A percentile compares a stretch with the other conserved stretches of the same genome.
These are phyloP conservation scores for Drosophila azteca DNA, from an alignment of 1,140 invertebrate genomes.

Conservation along the genomic window DNA sequence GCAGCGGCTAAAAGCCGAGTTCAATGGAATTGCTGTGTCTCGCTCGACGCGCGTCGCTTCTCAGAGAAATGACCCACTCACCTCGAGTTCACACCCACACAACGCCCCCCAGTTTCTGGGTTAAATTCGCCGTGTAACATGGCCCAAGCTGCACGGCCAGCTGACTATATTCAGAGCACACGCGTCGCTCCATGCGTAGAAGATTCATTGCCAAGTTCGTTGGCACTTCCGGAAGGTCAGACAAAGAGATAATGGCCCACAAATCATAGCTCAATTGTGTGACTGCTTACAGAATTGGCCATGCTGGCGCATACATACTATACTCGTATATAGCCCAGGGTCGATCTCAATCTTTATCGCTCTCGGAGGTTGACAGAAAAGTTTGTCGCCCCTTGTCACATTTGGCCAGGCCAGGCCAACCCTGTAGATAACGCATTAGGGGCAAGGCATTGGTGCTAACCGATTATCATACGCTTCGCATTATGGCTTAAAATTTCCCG, in stretches of 20 bases:
- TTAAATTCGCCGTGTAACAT: slow-evolving; percentile 18
- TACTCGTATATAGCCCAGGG: slow-evolving; percentile 38
- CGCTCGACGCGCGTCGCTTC: neutral
- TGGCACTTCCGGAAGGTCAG: slow-evolving; percentile 66
- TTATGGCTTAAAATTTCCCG: too few species aligned
- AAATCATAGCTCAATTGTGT: slow-evolving; percentile 46
- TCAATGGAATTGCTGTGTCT: slow-evolving; percentile 71
- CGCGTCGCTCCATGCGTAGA: slow-evolving; percentile 27
- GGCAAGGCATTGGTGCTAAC: neutral
- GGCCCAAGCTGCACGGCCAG: slow-evolving; percentile 5
- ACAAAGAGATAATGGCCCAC: slow-evolving; percentile 41
- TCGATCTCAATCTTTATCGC: slow-evolving; percentile 30
- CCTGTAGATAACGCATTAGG: slow-evolving; percentile 15
- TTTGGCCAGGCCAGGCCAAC: slow-evolving; percentile 2
- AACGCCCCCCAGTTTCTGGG: slow-evolving; percentile 29
- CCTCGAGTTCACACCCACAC: slow-evolving; percentile 40
- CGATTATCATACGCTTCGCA: too few species aligned
- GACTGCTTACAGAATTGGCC: slow-evolving; percentile 54
- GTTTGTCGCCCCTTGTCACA: slow-evolving; percentile 36
- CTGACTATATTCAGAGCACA: slow-evolving; percentile 65
- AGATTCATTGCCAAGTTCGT: slow-evolving; percentile 78
- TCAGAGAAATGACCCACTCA: slow-evolving; percentile 43
- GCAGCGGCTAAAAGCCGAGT: slow-evolving; percentile 51
- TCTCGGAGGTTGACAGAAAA: slow-evolving; percentile 48
- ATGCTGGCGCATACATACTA: slow-evolving; percentile 38